Base-by-base conservation (phyloP, 1,140 invertebrate genomes). In the Bombus turneri region DNA sequence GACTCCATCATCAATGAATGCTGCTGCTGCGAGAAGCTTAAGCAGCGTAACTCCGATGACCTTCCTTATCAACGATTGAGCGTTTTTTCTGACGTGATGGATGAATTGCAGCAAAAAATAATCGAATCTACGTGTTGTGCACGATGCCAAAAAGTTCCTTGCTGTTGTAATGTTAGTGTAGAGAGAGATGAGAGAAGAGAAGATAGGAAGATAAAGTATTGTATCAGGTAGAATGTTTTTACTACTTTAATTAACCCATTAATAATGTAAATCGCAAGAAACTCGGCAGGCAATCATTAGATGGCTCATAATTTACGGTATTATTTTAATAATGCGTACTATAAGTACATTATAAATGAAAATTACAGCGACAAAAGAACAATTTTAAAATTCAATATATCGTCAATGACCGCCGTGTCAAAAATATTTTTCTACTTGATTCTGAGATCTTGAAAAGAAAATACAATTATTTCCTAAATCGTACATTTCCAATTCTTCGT, bases 51-150 rank as follows among this genome's bases (percentile, higher is more conserved):
- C 53, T 81, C 78, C 9, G 85, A 91, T 3, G 85, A 91, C n/a
- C 86, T 93, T 25, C 81, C 91, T 59, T 92, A 91, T 88, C 90
- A 93, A 68, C 91, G 91, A 62, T 57, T 81, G 2, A 84, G 74
- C 10, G 83, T 89, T 10, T 94, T 93, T 86, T 93, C 92, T 1
- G 81, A 92, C n/a, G 92, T 94, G 64, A 90, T 94, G 88, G 90
- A 72, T 39, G 93, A 94, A 78, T 59, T 94, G 10, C 91, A 94
- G 31, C 79, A 91, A 39, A 94, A 92, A 84, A 92, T 94, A 25
- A 91, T 85, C 72, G 87, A 87, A 18, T 87, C 85, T 0, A 80
- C 83, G 8, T 83, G 75, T 34, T 94, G 93, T 31, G 66, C 86
- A 9, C 76, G 86, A 34, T 93, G 92, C 43, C 72, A 79, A 74